Conservation (phyloP, 2,113 vertebrate species). For the Motacilla alba region DNA sequence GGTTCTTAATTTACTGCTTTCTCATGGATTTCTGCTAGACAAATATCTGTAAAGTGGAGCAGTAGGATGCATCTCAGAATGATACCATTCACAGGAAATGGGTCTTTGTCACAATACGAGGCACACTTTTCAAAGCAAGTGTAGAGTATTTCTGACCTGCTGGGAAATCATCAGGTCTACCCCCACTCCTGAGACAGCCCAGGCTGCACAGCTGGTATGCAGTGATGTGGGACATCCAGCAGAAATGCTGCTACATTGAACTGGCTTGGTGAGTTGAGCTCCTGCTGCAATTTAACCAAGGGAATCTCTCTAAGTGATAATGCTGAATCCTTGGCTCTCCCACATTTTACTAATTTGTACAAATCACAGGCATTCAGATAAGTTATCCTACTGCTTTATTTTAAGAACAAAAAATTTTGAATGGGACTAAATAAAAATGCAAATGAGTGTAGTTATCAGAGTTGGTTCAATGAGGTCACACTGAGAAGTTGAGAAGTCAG, state of each 20-base stretch:
- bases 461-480: not conserved
- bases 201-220: not conserved
- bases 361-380: not conserved
- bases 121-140: not conserved
- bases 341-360: accelerated
- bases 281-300: not conserved
- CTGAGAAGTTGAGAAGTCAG: not conserved
- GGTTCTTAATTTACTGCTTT: not conserved
- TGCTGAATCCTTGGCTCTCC: not conserved
- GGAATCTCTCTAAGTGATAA: not conserved
- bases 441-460: not conserved
- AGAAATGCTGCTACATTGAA: not conserved
- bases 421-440: not conserved
- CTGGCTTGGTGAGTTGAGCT: not conserved
- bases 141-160: not conserved
- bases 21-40: not conserved
- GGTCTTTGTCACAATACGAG: accelerated
- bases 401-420: not conserved
- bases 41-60: not conserved
- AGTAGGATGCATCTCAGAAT: not conserved
- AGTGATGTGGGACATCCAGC: not conserved
- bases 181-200: not conserved
- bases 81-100: not conserved
- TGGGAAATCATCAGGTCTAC: not conserved
- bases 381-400: not conserved